Evolutionary conservation across 2,888 invertebrate species (phyloP), one percentile per base, ranked within the genome.

Genomic region (Theretra japonica): DNA sequence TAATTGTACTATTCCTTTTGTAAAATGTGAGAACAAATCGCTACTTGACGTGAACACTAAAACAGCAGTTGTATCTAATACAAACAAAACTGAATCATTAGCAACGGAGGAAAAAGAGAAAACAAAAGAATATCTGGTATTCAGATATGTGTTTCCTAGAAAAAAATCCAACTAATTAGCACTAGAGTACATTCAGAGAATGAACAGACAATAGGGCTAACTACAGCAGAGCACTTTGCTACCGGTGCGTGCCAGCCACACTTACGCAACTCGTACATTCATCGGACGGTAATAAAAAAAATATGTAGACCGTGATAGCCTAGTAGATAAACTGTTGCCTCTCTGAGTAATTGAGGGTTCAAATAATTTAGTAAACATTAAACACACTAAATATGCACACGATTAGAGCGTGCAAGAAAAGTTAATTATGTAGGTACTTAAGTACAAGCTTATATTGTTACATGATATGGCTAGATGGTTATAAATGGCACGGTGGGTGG

Each of bases 121-220:
- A 65, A 65, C 65, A 65, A 48, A 65, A 48, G 23, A 48, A 21
- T 65, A 48, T 65, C 41, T 65, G 17, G 65, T 48, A 23, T 65
- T 48, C 23, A 65, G 41, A 65, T 65, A 58, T 17, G 17, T 23
- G 23, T 65, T 65, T 65, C 65, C 65, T 65, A 62, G 65, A 48
- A 65, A 62, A 65, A 53, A 65, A 17, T 5, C 48, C 5, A 23
- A 48, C 48, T 65, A 65, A 65, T 65, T 65, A 65, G 41, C 62
- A 41, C 17, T 48, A 5, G 23, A 41, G 23, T 15, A 53, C 53
- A 41, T 65, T 41, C 41, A 48, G 41, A 65, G 76, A 81, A 85
- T 81, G 78, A 79, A 82, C 71, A 74, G 74, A 81, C 79, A 80
- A 79, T 78, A 73, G 74, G 48, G 33, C 59, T 65, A 17, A 48